These are phyloP conservation scores for Ormyrus labotus DNA, from an alignment of 2,888 invertebrate species.

Conservation along the genomic window DNA sequence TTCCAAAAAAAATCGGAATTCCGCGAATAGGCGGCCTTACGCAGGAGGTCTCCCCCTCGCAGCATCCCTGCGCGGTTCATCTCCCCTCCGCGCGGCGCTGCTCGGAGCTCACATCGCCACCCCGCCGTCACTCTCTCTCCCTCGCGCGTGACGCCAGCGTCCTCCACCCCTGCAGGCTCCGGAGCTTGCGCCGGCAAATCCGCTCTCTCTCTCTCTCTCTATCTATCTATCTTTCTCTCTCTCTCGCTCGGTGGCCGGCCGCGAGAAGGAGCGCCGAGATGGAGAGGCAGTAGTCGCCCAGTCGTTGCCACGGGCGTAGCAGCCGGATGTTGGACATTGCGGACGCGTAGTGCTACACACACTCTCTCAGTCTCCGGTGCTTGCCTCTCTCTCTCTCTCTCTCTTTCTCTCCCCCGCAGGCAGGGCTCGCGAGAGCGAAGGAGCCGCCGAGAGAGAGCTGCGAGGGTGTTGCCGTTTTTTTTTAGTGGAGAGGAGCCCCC, in stretches of 20 bases:
- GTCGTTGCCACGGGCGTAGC: slow-evolving; percentile 74
- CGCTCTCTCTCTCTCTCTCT: too few species aligned
- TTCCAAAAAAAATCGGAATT: too few species aligned
- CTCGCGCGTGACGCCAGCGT: too few species aligned
- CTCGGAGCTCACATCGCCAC: too few species aligned
- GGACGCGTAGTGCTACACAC: slow-evolving; percentile 13
- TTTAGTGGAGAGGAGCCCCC: background rate
- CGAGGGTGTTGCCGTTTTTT: background rate
- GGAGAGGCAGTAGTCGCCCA: slow-evolving; percentile 67
- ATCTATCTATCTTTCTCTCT: too few species aligned
- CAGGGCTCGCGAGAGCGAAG: background rate
- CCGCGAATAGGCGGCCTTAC: too few species aligned
- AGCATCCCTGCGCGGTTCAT: too few species aligned
- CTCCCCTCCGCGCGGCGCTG: too few species aligned
- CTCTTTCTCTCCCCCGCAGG: background rate
- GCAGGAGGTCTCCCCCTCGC: too few species aligned
- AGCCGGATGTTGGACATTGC: slow-evolving; percentile 69
- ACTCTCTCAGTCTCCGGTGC: background rate
- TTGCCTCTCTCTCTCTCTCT: background rate
- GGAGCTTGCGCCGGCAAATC: too few species aligned
- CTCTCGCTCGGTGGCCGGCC: background rate
- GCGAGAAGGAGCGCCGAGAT: background rate
- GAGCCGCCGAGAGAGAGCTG: background rate
- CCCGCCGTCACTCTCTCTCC: too few species aligned
- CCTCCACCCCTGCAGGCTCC: too few species aligned